Evolutionary conservation across 1,140 invertebrate genomes (phyloP), one percentile per base, ranked within the genome.

Genomic region (Anoplolepis gracilipes): DNA sequence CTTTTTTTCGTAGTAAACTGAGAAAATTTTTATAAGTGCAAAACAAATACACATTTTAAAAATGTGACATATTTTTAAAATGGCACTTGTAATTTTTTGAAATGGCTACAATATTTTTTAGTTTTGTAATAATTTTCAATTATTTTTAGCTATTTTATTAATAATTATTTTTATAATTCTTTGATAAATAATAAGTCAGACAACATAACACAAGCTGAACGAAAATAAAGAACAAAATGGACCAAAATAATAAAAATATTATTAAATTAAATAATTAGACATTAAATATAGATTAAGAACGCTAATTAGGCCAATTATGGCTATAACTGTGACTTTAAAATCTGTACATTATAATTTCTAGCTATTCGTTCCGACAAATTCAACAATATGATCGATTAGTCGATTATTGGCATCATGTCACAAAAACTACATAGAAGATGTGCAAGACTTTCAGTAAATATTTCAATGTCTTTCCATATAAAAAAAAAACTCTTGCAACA

Each of bases 241-340:
- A 7, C 5, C 6, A 46, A 19, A 53, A 53, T 5, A 53, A 19
- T 1, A 53, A 70, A 10, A 30, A 49, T 11, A 42, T 30, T 69
- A 69, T 49, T 25, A 69, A 69, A 69, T 70, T 28, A 53, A 19
- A 46, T 53, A 53, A 53, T 70, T 30, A 53, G 19, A 70, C 30
- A 10, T 70, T 30, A n/a, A 70, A 42, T 5, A 2, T 1, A n/a
- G 28, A 70, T 70, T 70, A 1, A 2, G 0, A 5, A 30, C 1
- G 25, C 1, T 11, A 69, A 19, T 69, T 69, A 30, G 8, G n/a
- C 8, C 30, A 53, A 28, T 2, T n/a, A n/a, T 49, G 33, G 6
- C 33, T 36, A 0, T 42, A 42, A 10, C n/a, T 19, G 49, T 49
- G 46, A 46, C 8, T 55, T 11, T 55, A 33, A 72, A 13, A 67